Base-by-base conservation (phyloP, 1,140 invertebrate species). In the Bombus vancouverensis region DNA sequence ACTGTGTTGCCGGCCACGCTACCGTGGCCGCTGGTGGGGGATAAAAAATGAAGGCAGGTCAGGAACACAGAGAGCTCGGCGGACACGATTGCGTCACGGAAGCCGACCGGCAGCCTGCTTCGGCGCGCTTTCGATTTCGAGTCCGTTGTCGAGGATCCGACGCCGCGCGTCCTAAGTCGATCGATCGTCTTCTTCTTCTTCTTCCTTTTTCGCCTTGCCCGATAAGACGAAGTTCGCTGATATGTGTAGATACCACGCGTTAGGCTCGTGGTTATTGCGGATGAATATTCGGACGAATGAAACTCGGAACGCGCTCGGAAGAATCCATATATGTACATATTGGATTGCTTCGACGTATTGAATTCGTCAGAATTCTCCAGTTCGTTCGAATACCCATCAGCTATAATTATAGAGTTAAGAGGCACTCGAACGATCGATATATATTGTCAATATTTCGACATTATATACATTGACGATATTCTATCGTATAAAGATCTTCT, bases 21-120 rank as follows among this genome's bases (percentile, higher is more conserved):
- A 57, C 18, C 82, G 70, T 59, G 73, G 44, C 57, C 34, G n/a
- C 39, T 71, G 83, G 81, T 85, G 81, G 82, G 85, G 62, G 59
- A 90, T 83, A 88, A 88, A 90, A 89, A 91, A 86, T 80, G 83
- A 75, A 90, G 89, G 89, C 90, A 90, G 90, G 90, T 91, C 89
- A 90, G 90, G 84, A 88, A 90, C 81, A 90, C 86, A 34, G 68
- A 44, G 59, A 18, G 28, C 59, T 62, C 71, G 68, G 79, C 82
- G 62, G 62, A 57, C 79, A 47, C 87, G 88, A 81, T 84, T 87
- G 87, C 88, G 77, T 89, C 88, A 89, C 85, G 88, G 85, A 89
- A 89, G 81, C 82, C 86, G 81, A 75, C 73, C 53, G 83, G 65
- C 70, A 70, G 57, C 37, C 74, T 53, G 82, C 47, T 47, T 73